Conservation (phyloP, 2,888 invertebrate genomes). For the Macrosiphum euphorbiae region DNA sequence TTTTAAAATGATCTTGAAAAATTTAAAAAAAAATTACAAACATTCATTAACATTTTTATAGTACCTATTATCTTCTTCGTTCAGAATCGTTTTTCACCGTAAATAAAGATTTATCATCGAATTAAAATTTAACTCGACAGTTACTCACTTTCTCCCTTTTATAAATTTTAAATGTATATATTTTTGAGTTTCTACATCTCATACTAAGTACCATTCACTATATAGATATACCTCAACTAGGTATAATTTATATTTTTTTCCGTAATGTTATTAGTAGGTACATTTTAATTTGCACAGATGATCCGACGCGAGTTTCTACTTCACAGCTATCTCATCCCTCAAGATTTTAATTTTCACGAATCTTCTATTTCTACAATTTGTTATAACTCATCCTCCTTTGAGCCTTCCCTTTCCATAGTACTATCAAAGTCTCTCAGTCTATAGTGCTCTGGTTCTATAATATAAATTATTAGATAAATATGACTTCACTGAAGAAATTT, state of each 20-base stretch:
- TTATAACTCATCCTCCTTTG: background rate
- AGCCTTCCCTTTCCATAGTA: background rate
- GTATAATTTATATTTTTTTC: background rate
- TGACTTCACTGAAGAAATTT: background rate
- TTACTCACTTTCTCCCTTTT: too few relatives aligned
- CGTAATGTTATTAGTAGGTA: background rate
- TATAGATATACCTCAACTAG: background rate
- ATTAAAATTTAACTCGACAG: too few relatives aligned
- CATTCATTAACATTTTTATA: too few relatives aligned
- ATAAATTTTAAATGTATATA: background rate
- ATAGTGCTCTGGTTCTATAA: background rate
- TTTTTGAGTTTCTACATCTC: background rate
- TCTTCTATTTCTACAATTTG: background rate
- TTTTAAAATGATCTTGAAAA: too few relatives aligned
- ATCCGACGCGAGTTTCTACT: background rate
- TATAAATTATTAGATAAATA: background rate
- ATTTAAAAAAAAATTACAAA: too few relatives aligned
- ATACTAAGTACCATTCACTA: background rate
- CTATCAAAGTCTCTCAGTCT: background rate
- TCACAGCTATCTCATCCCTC: background rate
- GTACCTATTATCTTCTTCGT: too few relatives aligned
- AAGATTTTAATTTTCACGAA: background rate
- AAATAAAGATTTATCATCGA: too few relatives aligned
- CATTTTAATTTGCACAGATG: background rate
- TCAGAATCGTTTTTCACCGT: too few relatives aligned